These are phyloP conservation scores for Resseliella maxima DNA, from an alignment of 2,888 invertebrate species.

Conservation along the genomic window DNA sequence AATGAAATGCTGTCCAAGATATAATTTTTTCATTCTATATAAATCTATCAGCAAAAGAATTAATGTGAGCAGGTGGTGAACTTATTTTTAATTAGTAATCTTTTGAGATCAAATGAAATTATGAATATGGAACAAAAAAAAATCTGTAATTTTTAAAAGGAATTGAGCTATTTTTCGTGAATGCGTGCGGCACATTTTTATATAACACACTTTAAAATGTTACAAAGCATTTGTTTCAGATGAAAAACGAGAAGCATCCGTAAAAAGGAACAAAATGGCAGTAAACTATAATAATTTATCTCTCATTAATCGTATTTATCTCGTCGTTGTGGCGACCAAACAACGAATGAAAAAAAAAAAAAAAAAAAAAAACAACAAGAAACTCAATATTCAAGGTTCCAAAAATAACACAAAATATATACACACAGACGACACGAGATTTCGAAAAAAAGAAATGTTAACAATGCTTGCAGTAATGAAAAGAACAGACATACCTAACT, in stretches of 20 bases:
- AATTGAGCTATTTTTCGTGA: too few relatives aligned
- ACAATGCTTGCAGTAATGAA: neutral
- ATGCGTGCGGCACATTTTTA: too few relatives aligned
- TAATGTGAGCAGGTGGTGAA: neutral
- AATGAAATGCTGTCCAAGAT: too few relatives aligned
- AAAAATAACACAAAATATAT: slow-evolving; percentile 20
- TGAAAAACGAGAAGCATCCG: neutral
- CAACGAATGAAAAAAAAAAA: neutral
- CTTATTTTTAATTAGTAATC: neutral
- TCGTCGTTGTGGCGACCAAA: slow-evolving; percentile 41
- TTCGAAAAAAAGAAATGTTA: neutral
- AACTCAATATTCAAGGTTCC: neutral
- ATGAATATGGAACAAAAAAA: neutral
- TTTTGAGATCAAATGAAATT: neutral
- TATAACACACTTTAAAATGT: too few relatives aligned
- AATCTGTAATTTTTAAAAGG: too few relatives aligned
- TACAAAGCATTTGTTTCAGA: too few relatives aligned
- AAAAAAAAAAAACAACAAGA: neutral
- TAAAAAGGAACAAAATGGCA: neutral
- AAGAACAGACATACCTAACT: neutral
- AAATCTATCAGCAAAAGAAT: neutral
- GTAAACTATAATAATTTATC: slow-evolving; percentile 42
- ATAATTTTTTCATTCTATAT: too few relatives aligned
- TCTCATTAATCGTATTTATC: slow-evolving; percentile 45
- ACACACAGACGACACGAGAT: neutral